These are phyloP conservation scores for Chiroxiphia lanceolata DNA, from an alignment of 2,797 vertebrate genomes.

Conservation along the genomic window DNA sequence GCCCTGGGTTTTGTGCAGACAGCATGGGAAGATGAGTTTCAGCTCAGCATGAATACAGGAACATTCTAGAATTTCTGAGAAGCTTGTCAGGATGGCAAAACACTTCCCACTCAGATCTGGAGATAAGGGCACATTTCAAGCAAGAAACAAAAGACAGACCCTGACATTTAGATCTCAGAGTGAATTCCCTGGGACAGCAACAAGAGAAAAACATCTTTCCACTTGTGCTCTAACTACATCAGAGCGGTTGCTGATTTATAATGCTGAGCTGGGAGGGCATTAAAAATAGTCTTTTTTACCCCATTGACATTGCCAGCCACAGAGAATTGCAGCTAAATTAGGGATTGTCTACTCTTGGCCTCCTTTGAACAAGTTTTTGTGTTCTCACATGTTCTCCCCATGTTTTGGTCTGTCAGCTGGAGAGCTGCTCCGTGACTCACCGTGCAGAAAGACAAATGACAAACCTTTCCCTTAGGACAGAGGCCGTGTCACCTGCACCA, in stretches of 20 bases:
- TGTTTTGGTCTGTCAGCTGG: conserved; percentile 32
- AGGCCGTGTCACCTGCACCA: not conserved
- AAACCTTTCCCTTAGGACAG: conserved; percentile 23
- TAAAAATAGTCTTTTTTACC: conserved; percentile 3
- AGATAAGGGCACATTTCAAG: conserved; percentile 35
- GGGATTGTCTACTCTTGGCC: not conserved
- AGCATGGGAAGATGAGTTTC: not conserved
- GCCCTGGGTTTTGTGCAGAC: not conserved
- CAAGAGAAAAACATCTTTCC: conserved; percentile 18
- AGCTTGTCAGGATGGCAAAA: conserved; percentile 39
- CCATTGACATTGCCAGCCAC: not conserved
- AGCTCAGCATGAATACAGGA: not conserved
- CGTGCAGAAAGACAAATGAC: not conserved
- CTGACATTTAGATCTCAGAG: conserved; percentile 36
- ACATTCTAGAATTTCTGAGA: not conserved
- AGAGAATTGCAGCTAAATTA: not conserved
- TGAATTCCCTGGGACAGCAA: conserved; percentile 4
- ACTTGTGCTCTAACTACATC: not conserved
- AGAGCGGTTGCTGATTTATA: conserved; percentile 10
- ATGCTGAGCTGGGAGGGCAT: not conserved
- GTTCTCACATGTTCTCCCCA: not conserved
- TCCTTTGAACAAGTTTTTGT: not conserved
- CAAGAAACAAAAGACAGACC: conserved; percentile 46
- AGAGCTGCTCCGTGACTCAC: conserved; percentile 27
- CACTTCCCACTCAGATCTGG: conserved; percentile 33